Evolutionary conservation across 2,888 invertebrate genomes (phyloP).

Genomic region (Cataglyphis cursor): DNA sequence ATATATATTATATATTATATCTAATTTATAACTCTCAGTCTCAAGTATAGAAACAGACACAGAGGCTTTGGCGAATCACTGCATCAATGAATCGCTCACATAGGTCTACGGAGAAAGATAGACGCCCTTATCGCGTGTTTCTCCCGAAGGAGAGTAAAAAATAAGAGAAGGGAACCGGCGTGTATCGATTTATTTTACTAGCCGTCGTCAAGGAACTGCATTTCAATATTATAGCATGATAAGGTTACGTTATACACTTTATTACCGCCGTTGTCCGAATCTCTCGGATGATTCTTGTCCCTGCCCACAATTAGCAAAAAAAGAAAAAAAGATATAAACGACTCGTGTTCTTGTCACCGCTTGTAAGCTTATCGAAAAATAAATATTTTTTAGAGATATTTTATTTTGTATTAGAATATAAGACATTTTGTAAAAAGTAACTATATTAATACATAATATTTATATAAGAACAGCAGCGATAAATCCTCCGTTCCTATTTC

Average conservation of each 20-base stretch:
- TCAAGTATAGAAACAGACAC: conserved; percentile 12
- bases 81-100: conserved; percentile 12
- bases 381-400: background rate
- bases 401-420: background rate
- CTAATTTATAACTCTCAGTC: background rate
- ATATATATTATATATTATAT: background rate
- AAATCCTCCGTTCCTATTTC: background rate
- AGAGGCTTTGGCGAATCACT: background rate
- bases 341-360: background rate
- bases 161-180: conserved; percentile 60
- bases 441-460: background rate
- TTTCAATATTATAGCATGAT: conserved; percentile 84
- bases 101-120: conserved; percentile 51
- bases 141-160: conserved; percentile 66
- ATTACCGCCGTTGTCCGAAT: conserved; percentile 58
- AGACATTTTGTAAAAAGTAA: background rate
- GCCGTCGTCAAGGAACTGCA: conserved; percentile 84
- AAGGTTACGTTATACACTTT: conserved; percentile 80
- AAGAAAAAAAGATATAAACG: conserved; percentile 17
- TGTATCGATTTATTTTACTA: conserved; percentile 82
- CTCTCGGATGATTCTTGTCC: conserved; percentile 12
- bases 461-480: background rate
- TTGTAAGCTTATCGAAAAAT: background rate
- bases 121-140: conserved; percentile 70
- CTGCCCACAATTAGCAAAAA: background rate